Evolutionary conservation across 2,797 vertebrate genomes (phyloP).

Genomic region (Nyctibius grandis): DNA sequence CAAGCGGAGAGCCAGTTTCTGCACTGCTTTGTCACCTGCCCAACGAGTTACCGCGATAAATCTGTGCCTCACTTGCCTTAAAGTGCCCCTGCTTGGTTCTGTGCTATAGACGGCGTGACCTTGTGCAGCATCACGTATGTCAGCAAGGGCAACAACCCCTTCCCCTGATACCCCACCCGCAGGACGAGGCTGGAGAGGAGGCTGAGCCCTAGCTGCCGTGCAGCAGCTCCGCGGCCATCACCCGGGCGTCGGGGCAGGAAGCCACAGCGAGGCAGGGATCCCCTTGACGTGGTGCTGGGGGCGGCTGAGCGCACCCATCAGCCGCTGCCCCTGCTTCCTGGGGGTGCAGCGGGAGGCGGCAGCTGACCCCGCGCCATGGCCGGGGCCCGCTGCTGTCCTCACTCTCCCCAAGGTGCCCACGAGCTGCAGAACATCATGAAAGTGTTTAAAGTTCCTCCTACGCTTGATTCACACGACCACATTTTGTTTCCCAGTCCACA

Average conservation of each 20-base stretch:
- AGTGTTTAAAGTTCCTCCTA: neutral
- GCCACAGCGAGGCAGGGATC: neutral
- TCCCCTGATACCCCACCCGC: too few relatives aligned
- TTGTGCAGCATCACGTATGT: rapidly evolving
- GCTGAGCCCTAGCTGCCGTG: neutral
- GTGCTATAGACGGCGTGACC: rapidly evolving
- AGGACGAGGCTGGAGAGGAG: neutral
- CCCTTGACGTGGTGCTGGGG: neutral
- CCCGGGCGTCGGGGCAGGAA: neutral
- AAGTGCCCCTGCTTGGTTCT: neutral
- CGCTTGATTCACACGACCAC: rapidly evolving
- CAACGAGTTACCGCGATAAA: rapidly evolving
- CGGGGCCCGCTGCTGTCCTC: rapidly evolving
- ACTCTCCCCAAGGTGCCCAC: rapidly evolving
- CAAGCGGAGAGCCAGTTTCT: neutral
- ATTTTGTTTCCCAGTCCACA: rapidly evolving
- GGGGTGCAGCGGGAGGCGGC: neutral
- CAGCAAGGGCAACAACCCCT: rapidly evolving
- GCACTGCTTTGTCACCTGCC: neutral
- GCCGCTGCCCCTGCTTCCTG: neutral
- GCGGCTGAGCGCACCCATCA: neutral
- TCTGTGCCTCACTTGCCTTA: rapidly evolving
- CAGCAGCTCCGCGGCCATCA: neutral
- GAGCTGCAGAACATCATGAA: rapidly evolving
- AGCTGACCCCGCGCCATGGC: rapidly evolving